These are phyloP conservation scores for Melanostoma mellinum DNA, from an alignment of 2,888 invertebrate genomes.

Conservation along the genomic window DNA sequence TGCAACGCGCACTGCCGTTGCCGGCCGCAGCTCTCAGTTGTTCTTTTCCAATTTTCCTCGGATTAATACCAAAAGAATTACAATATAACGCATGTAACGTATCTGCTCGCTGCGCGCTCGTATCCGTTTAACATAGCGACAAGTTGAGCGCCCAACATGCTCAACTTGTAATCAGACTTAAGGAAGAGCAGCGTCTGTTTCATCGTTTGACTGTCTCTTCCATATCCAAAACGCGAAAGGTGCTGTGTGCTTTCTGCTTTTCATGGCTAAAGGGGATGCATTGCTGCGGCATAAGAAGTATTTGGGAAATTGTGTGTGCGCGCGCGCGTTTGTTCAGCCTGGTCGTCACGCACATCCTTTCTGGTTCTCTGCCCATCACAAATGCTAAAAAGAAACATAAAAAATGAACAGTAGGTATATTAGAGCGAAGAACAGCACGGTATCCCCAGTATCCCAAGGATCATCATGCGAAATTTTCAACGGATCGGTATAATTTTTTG, in stretches of 20 bases:
- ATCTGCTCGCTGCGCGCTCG: slow-evolving; percentile 70
- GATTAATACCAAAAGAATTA: slow-evolving; percentile 72
- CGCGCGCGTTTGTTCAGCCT: slow-evolving; percentile 79
- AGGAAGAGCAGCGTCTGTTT: slow-evolving; percentile 37
- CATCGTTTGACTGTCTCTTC: slow-evolving; percentile 30
- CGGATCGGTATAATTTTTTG: slow-evolving; percentile 41
- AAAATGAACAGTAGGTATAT: background rate
- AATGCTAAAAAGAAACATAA: slow-evolving; percentile 38
- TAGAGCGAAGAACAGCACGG: slow-evolving; percentile 38
- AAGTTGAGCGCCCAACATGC: slow-evolving; percentile 71
- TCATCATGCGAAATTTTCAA: slow-evolving; percentile 68
- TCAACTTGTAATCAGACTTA: slow-evolving; percentile 68
- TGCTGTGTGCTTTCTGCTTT: slow-evolving; percentile 13
- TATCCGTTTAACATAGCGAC: slow-evolving; percentile 70
- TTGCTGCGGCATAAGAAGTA: slow-evolving; percentile 1
- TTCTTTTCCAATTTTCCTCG: slow-evolving; percentile 56
- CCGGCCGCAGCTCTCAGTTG: slow-evolving; percentile 6
- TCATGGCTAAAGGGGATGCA: slow-evolving; percentile 63
- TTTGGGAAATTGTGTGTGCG: slow-evolving; percentile 78
- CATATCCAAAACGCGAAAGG: slow-evolving; percentile 43
- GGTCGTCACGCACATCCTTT: slow-evolving; percentile 74
- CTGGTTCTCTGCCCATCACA: slow-evolving; percentile 68
- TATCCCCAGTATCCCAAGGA: slow-evolving; percentile 49
- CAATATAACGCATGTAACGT: slow-evolving; percentile 73
- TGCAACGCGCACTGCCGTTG: slow-evolving; percentile 33